Evolutionary conservation across 2,113 vertebrate species (phyloP).

Genomic region (Macaca fascicularis): DNA sequence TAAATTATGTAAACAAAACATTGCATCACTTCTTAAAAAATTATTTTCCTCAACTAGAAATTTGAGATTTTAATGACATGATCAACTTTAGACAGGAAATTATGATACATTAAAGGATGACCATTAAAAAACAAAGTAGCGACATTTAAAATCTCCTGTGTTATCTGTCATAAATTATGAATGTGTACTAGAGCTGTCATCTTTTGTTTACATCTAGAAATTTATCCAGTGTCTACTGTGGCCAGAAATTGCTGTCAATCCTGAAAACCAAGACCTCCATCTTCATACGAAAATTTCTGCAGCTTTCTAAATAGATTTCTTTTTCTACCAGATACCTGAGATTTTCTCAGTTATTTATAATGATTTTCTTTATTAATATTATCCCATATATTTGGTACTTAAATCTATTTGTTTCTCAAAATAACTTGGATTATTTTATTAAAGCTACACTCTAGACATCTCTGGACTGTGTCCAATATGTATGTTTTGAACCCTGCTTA

Average conservation of each 20-base stretch:
- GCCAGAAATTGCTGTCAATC: background rate
- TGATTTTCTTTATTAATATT: background rate
- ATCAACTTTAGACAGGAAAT: background rate
- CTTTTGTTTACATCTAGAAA: background rate
- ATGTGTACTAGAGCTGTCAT: background rate
- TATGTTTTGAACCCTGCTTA: background rate
- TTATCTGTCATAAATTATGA: background rate
- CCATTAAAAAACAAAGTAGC: background rate
- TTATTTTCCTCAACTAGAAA: background rate
- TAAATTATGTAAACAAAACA: slow-evolving; percentile 6
- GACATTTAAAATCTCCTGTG: background rate
- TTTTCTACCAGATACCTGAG: background rate
- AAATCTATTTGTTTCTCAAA: background rate
- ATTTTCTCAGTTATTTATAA: background rate
- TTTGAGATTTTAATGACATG: background rate
- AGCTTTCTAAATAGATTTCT: background rate
- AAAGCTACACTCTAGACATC: background rate
- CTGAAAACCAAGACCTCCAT: background rate
- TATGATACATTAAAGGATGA: background rate
- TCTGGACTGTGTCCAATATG: background rate
- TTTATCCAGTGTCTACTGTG: background rate
- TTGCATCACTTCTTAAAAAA: background rate
- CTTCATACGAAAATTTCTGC: background rate
- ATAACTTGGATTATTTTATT: background rate
- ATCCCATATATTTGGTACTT: background rate